Conservation (phyloP, 2,888 invertebrate genomes). For the Notodonta dromedarius region DNA sequence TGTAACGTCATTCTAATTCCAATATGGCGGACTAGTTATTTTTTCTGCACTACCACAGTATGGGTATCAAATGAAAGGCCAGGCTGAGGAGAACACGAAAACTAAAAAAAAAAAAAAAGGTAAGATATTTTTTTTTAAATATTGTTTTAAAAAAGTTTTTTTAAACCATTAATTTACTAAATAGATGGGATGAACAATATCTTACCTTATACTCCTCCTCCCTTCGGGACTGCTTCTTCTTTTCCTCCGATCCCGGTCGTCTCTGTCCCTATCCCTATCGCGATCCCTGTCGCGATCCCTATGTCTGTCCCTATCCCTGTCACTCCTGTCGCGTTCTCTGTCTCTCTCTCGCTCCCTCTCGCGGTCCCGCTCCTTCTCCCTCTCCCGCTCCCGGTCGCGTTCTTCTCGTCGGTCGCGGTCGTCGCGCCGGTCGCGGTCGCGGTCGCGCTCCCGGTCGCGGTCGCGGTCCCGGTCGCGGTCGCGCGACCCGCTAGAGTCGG, state of each 20-base stretch:
- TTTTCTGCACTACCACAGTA: no score
- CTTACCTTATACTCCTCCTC: conserved; percentile 72
- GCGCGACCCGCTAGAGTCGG: conserved; percentile 73
- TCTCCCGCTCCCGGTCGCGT: conserved; percentile 53
- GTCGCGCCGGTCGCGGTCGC: conserved; percentile 51
- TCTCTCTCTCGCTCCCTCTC: conserved; percentile 54
- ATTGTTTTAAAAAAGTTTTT: no score
- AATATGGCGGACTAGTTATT: no score
- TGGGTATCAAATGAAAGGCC: no score
- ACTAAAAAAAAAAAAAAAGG: no score
- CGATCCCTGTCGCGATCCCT: conserved; percentile 58
- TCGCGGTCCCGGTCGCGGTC: conserved; percentile 61
- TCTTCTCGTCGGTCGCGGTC: conserved; percentile 48
- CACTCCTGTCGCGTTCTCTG: conserved; percentile 51
- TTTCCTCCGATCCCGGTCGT: conserved; percentile 73
- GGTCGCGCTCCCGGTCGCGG: conserved; percentile 48
- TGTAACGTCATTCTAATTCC: no score
- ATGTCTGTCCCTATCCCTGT: conserved; percentile 41
- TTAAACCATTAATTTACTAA: no score
- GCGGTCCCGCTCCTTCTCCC: conserved; percentile 54
- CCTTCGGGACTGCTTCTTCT: conserved; percentile 74
- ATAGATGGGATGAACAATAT: no score
- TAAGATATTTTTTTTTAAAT: no score
- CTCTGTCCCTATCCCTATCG: conserved; percentile 61
- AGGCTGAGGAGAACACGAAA: no score